phyloP scores from a whole-genome alignment of 2,888 invertebrate genomes.

The Chromoteleia sp. region DNA sequence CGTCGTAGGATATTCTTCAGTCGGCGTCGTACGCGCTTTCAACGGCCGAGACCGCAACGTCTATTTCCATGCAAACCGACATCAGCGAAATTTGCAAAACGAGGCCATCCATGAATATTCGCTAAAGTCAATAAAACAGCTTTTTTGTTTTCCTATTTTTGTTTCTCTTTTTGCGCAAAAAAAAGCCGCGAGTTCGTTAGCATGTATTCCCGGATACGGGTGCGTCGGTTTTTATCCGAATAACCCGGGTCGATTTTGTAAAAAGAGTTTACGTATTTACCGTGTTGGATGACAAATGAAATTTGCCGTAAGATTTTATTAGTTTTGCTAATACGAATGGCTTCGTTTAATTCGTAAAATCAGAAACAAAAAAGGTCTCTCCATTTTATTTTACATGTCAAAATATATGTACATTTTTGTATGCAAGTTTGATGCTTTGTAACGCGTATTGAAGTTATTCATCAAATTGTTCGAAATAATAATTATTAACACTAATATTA shows the following conservation, averaged over 20 bases:
- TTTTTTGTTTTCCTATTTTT: constrained; percentile 42
- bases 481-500: no score
- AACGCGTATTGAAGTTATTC: no score
- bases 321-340: constrained; percentile 21
- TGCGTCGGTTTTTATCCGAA: constrained; percentile 30
- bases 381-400: no score
- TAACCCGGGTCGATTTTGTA: constrained; percentile 36
- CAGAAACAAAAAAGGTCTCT: no score
- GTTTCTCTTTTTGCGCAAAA: constrained; percentile 2
- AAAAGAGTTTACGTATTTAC: constrained; percentile 45
- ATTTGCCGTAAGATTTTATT: constrained; percentile 42
- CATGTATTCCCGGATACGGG: constrained; percentile 26
- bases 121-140: constrained; percentile 60
- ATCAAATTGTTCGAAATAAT: no score
- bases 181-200: constrained; percentile 46
- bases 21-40: constrained; percentile 9
- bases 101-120: constrained; percentile 60
- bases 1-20: constrained; percentile 14
- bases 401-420: no score
- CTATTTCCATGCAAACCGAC: constrained; percentile 42
- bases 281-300: constrained; percentile 36
- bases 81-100: constrained; percentile 53
- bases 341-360: no score
- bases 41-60: constrained; percentile 24
- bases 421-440: no score